These are phyloP conservation scores for Chloroclysta siterata DNA, from an alignment of 2,888 invertebrate genomes.

Conservation along the genomic window DNA sequence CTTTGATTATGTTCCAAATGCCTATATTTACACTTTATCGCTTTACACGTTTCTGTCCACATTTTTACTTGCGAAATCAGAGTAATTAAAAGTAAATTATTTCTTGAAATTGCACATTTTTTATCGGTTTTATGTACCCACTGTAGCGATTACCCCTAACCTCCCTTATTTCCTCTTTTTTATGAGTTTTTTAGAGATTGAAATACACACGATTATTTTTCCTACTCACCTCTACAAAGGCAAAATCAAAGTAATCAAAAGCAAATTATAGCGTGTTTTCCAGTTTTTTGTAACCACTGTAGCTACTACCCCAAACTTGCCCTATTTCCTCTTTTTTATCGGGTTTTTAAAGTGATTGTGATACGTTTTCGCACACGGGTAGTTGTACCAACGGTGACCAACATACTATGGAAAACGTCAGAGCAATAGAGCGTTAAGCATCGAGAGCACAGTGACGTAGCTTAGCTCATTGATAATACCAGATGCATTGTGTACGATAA, in stretches of 20 bases:
- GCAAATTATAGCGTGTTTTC: slow-evolving; percentile 28
- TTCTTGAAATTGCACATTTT: too few relatives aligned
- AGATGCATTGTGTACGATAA: slow-evolving; percentile 16
- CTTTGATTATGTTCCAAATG: slow-evolving; percentile 46
- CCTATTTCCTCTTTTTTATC: slow-evolving; percentile 17
- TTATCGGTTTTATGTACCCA: too few relatives aligned
- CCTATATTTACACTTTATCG: slow-evolving; percentile 48
- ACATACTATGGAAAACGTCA: slow-evolving; percentile 50
- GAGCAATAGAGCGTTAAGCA: slow-evolving; percentile 47
- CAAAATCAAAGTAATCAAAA: slow-evolving; percentile 36
- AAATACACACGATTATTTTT: slow-evolving; percentile 42
- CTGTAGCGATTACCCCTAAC: too few relatives aligned
- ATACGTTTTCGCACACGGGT: slow-evolving; percentile 45
- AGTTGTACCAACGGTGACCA: slow-evolving; percentile 37
- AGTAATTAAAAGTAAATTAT: too few relatives aligned
- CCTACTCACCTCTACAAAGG: slow-evolving; percentile 8
- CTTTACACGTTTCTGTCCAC: slow-evolving; percentile 61
- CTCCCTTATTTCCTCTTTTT: too few relatives aligned
- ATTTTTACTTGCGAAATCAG: slow-evolving; percentile 43
- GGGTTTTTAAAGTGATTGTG: slow-evolving; percentile 5
- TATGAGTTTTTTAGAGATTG: too few relatives aligned
- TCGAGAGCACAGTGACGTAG: slow-evolving; percentile 44
- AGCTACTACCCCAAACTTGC: slow-evolving; percentile 15
- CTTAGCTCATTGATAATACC: background rate
- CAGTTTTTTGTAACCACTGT: slow-evolving; percentile 3